Percentiles rank a stretch among this genome's conserved stretches.
Conservation (phyloP, 2,113 vertebrate genomes). For the Copsychus sechellarum region DNA sequence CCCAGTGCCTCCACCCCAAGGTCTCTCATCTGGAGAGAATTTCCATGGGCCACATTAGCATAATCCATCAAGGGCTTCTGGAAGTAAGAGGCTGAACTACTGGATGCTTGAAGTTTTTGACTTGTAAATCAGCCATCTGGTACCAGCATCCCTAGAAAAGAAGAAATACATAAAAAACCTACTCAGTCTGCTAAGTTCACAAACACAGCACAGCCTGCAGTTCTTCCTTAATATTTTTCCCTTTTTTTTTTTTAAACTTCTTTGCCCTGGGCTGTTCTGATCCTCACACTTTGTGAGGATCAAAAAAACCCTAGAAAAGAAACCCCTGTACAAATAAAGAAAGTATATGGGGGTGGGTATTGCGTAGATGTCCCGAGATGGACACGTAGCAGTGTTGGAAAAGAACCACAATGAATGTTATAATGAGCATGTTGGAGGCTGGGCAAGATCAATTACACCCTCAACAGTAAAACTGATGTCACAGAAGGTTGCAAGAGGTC, state of each 20-base stretch:
- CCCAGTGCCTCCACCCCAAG: not conserved
- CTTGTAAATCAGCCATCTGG: slow-evolving; percentile 17
- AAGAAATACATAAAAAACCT: not conserved
- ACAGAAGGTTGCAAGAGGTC: not conserved
- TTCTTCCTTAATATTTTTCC: not conserved
- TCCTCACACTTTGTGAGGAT: not conserved
- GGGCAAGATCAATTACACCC: not conserved
- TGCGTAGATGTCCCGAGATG: not conserved
- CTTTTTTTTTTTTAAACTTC: rapidly evolving
- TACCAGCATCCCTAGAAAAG: not conserved
- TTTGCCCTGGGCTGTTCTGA: not conserved
- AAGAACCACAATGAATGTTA: not conserved
- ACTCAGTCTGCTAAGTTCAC: not conserved
- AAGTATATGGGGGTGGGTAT: not conserved
- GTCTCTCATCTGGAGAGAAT: not conserved
- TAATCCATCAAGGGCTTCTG: not conserved
- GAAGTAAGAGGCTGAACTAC: not conserved
- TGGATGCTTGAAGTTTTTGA: not conserved
- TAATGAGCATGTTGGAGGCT: not conserved
- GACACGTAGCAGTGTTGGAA: not conserved
- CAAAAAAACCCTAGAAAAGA: not conserved
- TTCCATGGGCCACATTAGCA: not conserved
- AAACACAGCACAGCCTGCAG: not conserved
- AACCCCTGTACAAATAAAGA: not conserved
- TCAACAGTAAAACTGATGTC: slow-evolving; percentile 8